phyloP scores from a whole-genome alignment of 2,797 vertebrate genomes.

The Molossus molossus region DNA sequence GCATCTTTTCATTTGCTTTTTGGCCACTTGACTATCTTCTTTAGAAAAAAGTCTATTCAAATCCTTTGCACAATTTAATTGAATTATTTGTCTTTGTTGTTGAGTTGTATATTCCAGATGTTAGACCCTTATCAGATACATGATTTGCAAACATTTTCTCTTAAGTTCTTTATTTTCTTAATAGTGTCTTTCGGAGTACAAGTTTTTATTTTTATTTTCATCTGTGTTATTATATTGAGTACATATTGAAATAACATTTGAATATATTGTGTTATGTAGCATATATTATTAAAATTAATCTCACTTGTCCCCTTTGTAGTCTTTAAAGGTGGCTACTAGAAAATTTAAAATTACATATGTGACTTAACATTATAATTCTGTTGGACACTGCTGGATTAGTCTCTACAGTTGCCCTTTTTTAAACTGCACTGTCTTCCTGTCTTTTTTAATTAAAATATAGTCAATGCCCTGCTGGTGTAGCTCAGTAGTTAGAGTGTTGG shows the following conservation, averaged over 20 bases:
- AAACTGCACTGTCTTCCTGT: not conserved
- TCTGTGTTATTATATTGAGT: not conserved
- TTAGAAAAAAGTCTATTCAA: not conserved
- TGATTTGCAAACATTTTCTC: not conserved
- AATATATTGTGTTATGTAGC: not conserved
- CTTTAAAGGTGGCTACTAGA: not conserved
- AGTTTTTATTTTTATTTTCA: not conserved
- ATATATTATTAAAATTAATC: not conserved
- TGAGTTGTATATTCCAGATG: not conserved
- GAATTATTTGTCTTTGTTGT: not conserved
- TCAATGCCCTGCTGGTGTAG: not conserved
- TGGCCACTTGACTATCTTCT: not conserved
- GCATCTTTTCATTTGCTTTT: not conserved
- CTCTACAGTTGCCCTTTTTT: not conserved
- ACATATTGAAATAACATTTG: not conserved
- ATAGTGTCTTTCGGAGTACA: not conserved
- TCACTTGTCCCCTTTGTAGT: not conserved
- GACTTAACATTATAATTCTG: not conserved
- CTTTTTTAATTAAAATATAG: not conserved
- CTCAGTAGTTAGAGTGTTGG: too few species aligned
- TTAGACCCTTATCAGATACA: not conserved
- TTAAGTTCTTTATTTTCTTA: not conserved
- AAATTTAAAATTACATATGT: not conserved
- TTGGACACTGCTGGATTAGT: not conserved
- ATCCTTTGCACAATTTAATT: not conserved